phyloP scores from a whole-genome alignment of 92 coral and sea anemone genomes.

The Isaurus tuberculatus region DNA sequence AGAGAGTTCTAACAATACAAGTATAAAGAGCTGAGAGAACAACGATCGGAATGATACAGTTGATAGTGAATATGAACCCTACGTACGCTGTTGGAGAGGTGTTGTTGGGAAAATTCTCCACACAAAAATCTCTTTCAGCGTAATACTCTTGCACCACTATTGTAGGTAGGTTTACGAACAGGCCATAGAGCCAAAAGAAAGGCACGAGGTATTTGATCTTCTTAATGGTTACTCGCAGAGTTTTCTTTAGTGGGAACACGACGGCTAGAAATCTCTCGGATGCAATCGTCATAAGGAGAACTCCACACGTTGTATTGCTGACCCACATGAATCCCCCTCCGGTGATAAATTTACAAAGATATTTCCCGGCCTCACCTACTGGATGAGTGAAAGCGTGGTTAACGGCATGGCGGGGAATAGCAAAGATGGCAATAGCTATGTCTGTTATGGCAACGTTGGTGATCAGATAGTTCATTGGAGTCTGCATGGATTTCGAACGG shows the following conservation, averaged over 20 bases:
- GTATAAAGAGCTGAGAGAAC: slow-evolving; percentile 68
- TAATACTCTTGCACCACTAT: background rate
- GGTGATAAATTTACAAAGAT: slow-evolving; percentile 70
- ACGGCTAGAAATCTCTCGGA: slow-evolving; percentile 77
- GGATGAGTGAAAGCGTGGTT: slow-evolving; percentile 65
- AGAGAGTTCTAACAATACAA: slow-evolving; percentile 62
- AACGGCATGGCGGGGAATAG: slow-evolving; percentile 74
- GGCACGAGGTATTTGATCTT: slow-evolving; percentile 60
- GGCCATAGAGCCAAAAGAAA: background rate
- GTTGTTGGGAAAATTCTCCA: background rate
- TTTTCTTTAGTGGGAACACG: slow-evolving; percentile 63
- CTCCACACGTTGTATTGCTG: slow-evolving; percentile 70
- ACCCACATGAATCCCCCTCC: slow-evolving; percentile 83
- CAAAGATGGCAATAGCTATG: slow-evolving; percentile 57
- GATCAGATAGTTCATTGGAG: slow-evolving; percentile 73
- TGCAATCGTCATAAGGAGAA: slow-evolving; percentile 74
- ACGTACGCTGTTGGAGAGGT: background rate
- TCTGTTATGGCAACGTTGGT: slow-evolving; percentile 74
- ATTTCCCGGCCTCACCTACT: slow-evolving; percentile 51
- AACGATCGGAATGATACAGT: slow-evolving; percentile 64
- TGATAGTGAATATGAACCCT: slow-evolving; percentile 27
- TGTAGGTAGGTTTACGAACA: background rate
- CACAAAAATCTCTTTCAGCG: background rate
- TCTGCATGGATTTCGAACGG: slow-evolving; percentile 58
- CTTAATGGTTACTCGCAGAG: slow-evolving; percentile 57